Evolutionary conservation across 1,140 invertebrate species (phyloP).

Genomic region (Papilio polyxenes): DNA sequence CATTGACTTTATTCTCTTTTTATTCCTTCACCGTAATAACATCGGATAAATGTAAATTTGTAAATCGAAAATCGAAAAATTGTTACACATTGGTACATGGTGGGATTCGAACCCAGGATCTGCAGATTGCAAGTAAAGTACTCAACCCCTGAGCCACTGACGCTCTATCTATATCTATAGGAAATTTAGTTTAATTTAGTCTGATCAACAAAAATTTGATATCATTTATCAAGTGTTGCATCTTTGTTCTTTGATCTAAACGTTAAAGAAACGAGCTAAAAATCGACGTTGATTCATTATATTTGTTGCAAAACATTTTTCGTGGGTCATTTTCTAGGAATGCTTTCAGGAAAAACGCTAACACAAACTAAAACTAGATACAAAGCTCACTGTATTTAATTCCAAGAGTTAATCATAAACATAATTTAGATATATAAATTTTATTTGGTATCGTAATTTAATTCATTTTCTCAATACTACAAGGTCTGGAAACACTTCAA

Average conservation of each 20-base stretch:
- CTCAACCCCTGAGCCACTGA: too few species aligned
- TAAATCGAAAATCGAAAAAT: too few species aligned
- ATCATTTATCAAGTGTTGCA: background rate
- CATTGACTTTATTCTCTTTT: too few species aligned
- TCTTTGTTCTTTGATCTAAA: background rate
- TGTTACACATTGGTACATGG: too few species aligned
- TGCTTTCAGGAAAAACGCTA: slow-evolving; percentile 44
- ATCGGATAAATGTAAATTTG: too few species aligned
- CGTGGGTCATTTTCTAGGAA: slow-evolving; percentile 53
- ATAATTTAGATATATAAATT: background rate
- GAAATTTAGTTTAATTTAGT: background rate
- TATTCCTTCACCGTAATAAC: too few species aligned
- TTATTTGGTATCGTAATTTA: background rate
- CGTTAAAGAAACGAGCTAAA: background rate
- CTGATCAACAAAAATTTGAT: background rate
- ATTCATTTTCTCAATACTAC: too few species aligned
- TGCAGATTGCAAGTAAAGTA: too few species aligned
- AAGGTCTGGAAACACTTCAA: too few species aligned
- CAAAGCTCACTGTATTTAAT: slow-evolving; percentile 49
- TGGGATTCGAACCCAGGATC: too few species aligned
- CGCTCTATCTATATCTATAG: too few species aligned
- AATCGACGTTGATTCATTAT: background rate
- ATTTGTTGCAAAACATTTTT: background rate
- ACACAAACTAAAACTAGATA: slow-evolving; percentile 52
- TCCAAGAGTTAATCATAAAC: slow-evolving; percentile 40